Conservation (phyloP, 1,140 invertebrate species). For the Colletes gigas region DNA sequence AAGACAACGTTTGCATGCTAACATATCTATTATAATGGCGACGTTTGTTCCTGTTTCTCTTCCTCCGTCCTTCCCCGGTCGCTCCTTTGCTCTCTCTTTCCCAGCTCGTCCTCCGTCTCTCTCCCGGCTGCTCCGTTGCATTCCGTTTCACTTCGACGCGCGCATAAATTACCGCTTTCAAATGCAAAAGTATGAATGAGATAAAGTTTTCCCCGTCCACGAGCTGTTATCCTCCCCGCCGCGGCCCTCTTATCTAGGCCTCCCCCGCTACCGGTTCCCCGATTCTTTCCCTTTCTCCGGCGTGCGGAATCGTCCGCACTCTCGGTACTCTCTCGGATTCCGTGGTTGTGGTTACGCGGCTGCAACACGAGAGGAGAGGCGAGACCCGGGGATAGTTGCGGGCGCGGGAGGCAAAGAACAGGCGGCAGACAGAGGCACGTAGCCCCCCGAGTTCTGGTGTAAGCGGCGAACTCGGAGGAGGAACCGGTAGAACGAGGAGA, state of each 20-base stretch:
- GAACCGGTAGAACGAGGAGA: constrained; percentile 40
- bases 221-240: constrained; percentile 7
- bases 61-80: constrained; percentile 24
- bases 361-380: neutral
- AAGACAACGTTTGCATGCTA: constrained; percentile 74
- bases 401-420: neutral
- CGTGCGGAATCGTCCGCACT: neutral
- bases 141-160: constrained; percentile 70
- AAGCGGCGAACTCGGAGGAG: constrained; percentile 20
- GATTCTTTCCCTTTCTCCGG: neutral
- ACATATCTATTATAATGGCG: constrained; percentile 75
- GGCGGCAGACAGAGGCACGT: constrained; percentile 11
- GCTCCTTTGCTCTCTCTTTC: constrained; percentile 38
- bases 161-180: constrained; percentile 75
- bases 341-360: neutral
- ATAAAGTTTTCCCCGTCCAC: constrained; percentile 61
- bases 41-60: constrained; percentile 50
- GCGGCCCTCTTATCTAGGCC: neutral
- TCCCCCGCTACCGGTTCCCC: neutral
- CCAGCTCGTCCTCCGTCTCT: constrained; percentile 5
- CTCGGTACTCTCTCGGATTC: constrained; percentile 4
- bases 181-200: constrained; percentile 76
- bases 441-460: neutral
- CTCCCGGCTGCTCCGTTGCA: constrained; percentile 48
- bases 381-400: neutral